A percentile compares a stretch with the other conserved stretches of the same genome.
Evolutionary conservation across 2,888 invertebrate species (phyloP).

Genomic region (Watsonalla cultraria): DNA sequence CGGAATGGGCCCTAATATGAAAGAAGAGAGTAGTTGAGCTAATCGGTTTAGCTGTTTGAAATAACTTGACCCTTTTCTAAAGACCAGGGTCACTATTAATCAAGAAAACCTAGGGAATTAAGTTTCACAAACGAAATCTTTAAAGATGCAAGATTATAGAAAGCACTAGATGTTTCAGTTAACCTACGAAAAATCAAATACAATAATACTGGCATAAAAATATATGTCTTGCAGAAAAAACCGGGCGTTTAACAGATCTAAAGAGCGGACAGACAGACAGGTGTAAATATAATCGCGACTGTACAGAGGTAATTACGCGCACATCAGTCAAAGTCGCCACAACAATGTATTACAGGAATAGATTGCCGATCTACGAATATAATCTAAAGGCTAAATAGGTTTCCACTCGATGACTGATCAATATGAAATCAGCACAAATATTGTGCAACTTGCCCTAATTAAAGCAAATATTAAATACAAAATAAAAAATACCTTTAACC

Average conservation of each 20-base stretch:
- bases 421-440: background rate
- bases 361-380: constrained; percentile 22
- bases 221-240: background rate
- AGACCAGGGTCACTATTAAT: too few species aligned
- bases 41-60: too few species aligned
- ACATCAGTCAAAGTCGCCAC: constrained; percentile 20
- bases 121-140: too few species aligned
- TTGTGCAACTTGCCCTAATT: background rate
- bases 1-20: too few species aligned
- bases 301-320: constrained; percentile 20
- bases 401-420: background rate
- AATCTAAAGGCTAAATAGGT: constrained; percentile 16
- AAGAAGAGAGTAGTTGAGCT: too few species aligned
- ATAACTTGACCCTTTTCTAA: too few species aligned
- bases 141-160: too few species aligned
- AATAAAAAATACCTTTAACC: too few species aligned
- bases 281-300: constrained; percentile 6
- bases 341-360: constrained; percentile 26
- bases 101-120: too few species aligned
- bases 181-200: background rate
- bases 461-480: background rate
- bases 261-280: constrained; percentile 6
- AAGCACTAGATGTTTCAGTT: too few species aligned
- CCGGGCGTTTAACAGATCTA: background rate
- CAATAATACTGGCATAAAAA: background rate